phyloP scores from a whole-genome alignment of 2,888 invertebrate species.

The Liposcelis brunnea region DNA sequence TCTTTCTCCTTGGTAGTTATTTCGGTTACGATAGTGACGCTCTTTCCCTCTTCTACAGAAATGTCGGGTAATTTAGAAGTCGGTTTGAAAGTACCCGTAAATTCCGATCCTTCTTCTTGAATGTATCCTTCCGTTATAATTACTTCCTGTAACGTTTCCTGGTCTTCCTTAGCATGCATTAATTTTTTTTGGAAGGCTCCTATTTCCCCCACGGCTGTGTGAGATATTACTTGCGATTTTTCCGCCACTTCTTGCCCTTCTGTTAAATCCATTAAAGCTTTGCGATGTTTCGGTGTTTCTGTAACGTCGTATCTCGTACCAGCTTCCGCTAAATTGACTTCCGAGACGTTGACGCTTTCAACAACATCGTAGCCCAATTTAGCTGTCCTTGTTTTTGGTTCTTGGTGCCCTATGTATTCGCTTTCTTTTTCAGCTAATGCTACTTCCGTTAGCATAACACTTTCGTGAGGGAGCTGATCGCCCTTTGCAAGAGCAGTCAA shows the following conservation, averaged over 20 bases:
- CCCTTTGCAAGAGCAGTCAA: slow-evolving; percentile 8
- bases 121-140: slow-evolving; percentile 22
- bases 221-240: slow-evolving; percentile 28
- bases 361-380: slow-evolving; percentile 13
- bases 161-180: slow-evolving; percentile 18
- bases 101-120: slow-evolving; percentile 23
- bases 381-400: slow-evolving; percentile 10
- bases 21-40: slow-evolving; percentile 22
- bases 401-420: slow-evolving; percentile 5
- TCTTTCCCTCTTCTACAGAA: slow-evolving; percentile 24
- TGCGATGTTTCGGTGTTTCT: slow-evolving; percentile 8
- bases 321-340: slow-evolving; percentile 15
- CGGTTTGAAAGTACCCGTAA: slow-evolving; percentile 24
- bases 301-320: not conserved
- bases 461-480: slow-evolving; percentile 10
- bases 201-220: slow-evolving; percentile 25
- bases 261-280: slow-evolving; percentile 15
- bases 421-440: slow-evolving; percentile 10
- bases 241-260: slow-evolving; percentile 29
- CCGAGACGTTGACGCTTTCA: slow-evolving; percentile 16
- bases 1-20: slow-evolving; percentile 23
- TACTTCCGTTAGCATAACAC: slow-evolving; percentile 9
- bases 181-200: slow-evolving; percentile 16
- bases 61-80: slow-evolving; percentile 27
- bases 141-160: slow-evolving; percentile 19